These are phyloP conservation scores for Ethmia dodecea DNA, from an alignment of 2,888 invertebrate genomes.

Conservation along the genomic window DNA sequence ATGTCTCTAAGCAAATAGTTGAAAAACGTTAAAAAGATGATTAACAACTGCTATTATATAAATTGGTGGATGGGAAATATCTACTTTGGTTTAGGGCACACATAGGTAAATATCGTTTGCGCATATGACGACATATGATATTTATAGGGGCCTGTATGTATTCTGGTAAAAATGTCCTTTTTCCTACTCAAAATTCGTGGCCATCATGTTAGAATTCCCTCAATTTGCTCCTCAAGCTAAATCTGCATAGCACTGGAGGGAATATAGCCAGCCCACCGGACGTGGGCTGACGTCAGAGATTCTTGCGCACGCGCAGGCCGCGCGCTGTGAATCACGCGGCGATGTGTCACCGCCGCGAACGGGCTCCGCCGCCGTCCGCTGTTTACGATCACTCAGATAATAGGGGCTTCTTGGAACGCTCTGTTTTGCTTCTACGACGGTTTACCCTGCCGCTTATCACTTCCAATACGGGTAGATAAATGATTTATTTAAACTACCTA, in stretches of 20 bases:
- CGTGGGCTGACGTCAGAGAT: slow-evolving; percentile 64
- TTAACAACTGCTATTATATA: too few relatives aligned
- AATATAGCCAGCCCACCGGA: slow-evolving; percentile 50
- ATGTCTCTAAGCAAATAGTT: too few relatives aligned
- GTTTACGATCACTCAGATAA: slow-evolving; percentile 45
- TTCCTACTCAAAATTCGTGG: too few relatives aligned
- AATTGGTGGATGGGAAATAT: too few relatives aligned
- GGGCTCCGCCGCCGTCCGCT: slow-evolving; percentile 24
- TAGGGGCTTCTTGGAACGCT: slow-evolving; percentile 38
- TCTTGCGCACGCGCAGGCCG: slow-evolving; percentile 51
- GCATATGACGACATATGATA: too few relatives aligned
- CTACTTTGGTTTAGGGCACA: too few relatives aligned
- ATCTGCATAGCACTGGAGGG: neutral
- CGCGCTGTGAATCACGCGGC: slow-evolving; percentile 55
- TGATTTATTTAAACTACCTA: too few relatives aligned
- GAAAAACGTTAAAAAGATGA: too few relatives aligned
- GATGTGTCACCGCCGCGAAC: slow-evolving; percentile 55
- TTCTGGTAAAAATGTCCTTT: too few relatives aligned
- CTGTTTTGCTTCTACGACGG: slow-evolving; percentile 30
- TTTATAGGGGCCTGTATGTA: too few relatives aligned
- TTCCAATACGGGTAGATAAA: slow-evolving; percentile 17
- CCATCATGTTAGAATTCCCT: slow-evolving; percentile 4
- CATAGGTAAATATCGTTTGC: too few relatives aligned
- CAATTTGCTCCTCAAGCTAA: neutral
- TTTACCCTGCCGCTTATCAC: slow-evolving; percentile 16